Base-by-base conservation (phyloP, 2,113 vertebrate species). In the Pyxicephalus adspersus region DNA sequence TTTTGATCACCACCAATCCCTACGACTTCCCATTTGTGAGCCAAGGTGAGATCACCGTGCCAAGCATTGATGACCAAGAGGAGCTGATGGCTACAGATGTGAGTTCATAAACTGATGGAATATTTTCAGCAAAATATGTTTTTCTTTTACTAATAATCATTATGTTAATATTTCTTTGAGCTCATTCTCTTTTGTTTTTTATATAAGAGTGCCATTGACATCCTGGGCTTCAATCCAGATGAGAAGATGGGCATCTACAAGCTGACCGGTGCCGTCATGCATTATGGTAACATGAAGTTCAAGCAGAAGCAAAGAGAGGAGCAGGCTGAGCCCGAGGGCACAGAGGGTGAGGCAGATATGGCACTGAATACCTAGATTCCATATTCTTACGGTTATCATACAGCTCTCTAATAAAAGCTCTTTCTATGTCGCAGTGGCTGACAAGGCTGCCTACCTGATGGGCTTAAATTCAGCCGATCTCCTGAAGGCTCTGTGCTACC, bases 251-350 rank as follows among this genome's bases (percentile, higher is more conserved):
- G 84, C 0, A 7, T 86, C 63, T 87, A 87, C 67, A 87, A 89
- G 73, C 78, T 89, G 26, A 88, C 82, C 0, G 6, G 60, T 15
- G 86, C 77, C 15, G 85, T 87, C 13, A 60, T 29, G 85, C 85
- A 85, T 65, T 86, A 87, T 0, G 85, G 86, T 22, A 87, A 77
- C 23, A 67, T 70, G 88, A 89, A 88, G 64, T 89, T 90, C 85
- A 88, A 88, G 85, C 87, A 88, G 84, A 89, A 92, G 83, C 86
- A 87, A 83, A 82, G 88, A 87, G 73, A 91, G 26, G 86, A 89
- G 51, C 88, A 91, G 70, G 87, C 85, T 11, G 88, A 90, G 31
- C 65, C 86, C 51, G 87, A 89, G 8, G 85, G 75, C 75, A 77
- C 0, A 0, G 86, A 90, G 71, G 87, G 84, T 68, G 74, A 38